Evolutionary conservation across 2,797 vertebrate species (phyloP), one percentile per base, ranked within the genome.

Genomic region (Graptemys geographica): DNA sequence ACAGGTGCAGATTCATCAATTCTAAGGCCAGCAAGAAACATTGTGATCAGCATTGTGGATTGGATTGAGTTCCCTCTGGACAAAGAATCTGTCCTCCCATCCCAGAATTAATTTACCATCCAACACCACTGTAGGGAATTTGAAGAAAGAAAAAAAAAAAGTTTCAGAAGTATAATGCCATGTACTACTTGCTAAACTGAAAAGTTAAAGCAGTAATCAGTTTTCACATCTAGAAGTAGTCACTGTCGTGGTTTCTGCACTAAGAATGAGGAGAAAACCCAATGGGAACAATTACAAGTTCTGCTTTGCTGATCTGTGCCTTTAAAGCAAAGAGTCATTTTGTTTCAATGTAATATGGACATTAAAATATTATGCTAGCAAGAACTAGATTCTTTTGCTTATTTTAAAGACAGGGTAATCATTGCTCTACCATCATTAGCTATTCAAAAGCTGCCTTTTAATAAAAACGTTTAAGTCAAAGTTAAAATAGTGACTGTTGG

Each of bases 391-490:
- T 55, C 11, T 19, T 9, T 74, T 23, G 88, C 74, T 76, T 79
- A 57, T 57, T 57, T 85, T 81, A 74, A 96, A 78, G 59, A 28
- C 18, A 69, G 37, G 85, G 41, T 44, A 79, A 84, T 27, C 37
- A 86, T 41, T 59, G 81, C 49, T 87, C 56, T 53, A 59, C 12
- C 52, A 87, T 41, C n/a, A 81, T 16, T 28, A 62, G 31, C 41
- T 21, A 86, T 56, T 80, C 69, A 69, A 82, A 21, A 53, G 16
- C 7, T 51, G 10, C 9, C 15, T 90, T 55, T 93, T 84, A 80
- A 92, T 79, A 72, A 92, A 87, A 44, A 49, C 4, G 13, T 90
- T 84, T 57, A 89, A 90, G 78, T 28, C 56, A 95, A 90, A 91
- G n/a, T 4, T 31, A 88, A 79, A 72, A 72, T 41, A 37, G 33